These are phyloP conservation scores for Gandaritis pyraliata DNA, from an alignment of 2,888 invertebrate genomes.

Conservation along the genomic window DNA sequence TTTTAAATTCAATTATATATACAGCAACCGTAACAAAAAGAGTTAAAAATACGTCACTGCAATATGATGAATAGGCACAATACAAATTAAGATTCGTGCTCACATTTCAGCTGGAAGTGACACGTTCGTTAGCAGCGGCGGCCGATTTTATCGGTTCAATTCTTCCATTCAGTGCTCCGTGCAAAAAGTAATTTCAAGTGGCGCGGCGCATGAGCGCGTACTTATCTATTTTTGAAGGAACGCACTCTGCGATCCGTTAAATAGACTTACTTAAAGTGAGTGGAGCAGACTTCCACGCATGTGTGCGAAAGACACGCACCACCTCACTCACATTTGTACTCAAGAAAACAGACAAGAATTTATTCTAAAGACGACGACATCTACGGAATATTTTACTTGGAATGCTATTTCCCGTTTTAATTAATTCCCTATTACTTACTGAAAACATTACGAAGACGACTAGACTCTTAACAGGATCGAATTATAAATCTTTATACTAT, in stretches of 20 bases:
- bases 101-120: conserved; percentile 74
- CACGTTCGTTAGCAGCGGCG: conserved; percentile 76
- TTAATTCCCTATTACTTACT: conserved; percentile 41
- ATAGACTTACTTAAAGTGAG: conserved; percentile 74
- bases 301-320: conserved; percentile 71
- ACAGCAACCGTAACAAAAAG: conserved; percentile 27
- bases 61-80: conserved; percentile 56
- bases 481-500: background rate
- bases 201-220: conserved; percentile 71
- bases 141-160: conserved; percentile 76
- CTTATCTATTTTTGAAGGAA: conserved; percentile 77
- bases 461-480: conserved; percentile 32
- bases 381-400: conserved; percentile 39
- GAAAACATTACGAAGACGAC: conserved; percentile 41
- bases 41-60: conserved; percentile 42
- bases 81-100: conserved; percentile 62
- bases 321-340: conserved; percentile 62
- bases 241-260: conserved; percentile 76
- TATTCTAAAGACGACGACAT: conserved; percentile 49
- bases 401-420: conserved; percentile 39
- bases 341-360: conserved; percentile 60
- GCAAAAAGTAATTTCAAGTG: conserved; percentile 80
- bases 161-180: conserved; percentile 75
- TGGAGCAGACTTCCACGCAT: conserved; percentile 76
- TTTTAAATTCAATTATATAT: conserved; percentile 27